Conservation (phyloP, 2,113 vertebrate genomes). For the Pandion haliaetus region DNA sequence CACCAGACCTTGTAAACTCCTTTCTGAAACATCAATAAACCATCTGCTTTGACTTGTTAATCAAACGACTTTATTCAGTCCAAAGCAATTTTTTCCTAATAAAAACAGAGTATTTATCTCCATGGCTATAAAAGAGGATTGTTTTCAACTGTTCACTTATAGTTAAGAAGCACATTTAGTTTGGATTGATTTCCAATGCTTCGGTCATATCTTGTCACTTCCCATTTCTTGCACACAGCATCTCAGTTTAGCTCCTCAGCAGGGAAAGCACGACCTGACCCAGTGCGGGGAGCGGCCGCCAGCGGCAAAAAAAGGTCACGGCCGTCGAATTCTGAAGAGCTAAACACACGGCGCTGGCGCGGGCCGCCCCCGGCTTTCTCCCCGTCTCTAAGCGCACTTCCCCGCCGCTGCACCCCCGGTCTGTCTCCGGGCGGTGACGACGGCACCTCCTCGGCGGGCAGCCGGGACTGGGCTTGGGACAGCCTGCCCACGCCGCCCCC, state of each 20-base stretch:
- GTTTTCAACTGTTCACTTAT: slow-evolving; percentile 98
- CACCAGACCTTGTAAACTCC: slow-evolving; percentile 81
- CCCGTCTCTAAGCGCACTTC: background rate
- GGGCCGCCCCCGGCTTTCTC: background rate
- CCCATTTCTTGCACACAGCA: slow-evolving; percentile 94
- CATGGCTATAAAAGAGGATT: slow-evolving; percentile 85
- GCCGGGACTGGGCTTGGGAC: background rate
- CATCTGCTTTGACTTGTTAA: slow-evolving; percentile 84
- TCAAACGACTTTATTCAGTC: slow-evolving; percentile 85
- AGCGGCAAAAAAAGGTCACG: slow-evolving; percentile 25
- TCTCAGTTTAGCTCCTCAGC: slow-evolving; percentile 93
- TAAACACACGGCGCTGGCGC: background rate
- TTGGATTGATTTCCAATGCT: slow-evolving; percentile 99
- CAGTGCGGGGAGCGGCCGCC: slow-evolving; percentile 10
- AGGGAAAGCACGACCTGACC: slow-evolving; percentile 74
- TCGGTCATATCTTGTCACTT: slow-evolving; percentile 99
- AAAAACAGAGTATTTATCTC: slow-evolving; percentile 85
- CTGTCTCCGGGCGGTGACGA: background rate
- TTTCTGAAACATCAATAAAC: slow-evolving; percentile 83
- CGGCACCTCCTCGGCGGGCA: background rate
- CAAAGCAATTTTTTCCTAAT: slow-evolving; percentile 85
- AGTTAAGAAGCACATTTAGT: slow-evolving; percentile 99
- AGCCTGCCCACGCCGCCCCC: background rate
- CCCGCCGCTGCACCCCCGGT: background rate
- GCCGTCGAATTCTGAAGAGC: background rate